Base-by-base conservation (phyloP, 2,113 vertebrate species). In the Oncorhynchus gorbuscha region DNA sequence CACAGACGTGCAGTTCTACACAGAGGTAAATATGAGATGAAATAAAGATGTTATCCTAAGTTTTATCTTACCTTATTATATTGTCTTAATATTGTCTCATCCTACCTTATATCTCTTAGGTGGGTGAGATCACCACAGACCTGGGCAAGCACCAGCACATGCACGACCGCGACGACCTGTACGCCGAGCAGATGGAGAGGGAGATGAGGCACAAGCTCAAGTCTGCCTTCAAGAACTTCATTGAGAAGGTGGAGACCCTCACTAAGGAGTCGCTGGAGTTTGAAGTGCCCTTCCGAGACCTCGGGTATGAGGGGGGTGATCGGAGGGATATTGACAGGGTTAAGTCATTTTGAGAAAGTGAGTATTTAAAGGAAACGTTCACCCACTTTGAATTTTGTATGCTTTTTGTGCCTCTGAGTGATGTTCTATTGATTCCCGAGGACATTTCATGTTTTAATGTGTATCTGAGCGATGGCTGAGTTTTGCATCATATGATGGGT, bases 131-230 rank as follows among this genome's bases (percentile, higher is more conserved):
- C 90, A 99, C 97, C 80, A 99, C 97, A 0, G 97, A 99, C 71
- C 49, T 99, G 89, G 97, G 97, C 64, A 99, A 99, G 30, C 97
- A 98, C 87, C 97, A 98, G 51, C 97, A 99, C 92, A 98, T 98
- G 97, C 97, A 98, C 82, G 97, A 99, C 90, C 92, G 97, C 0
- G 97, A 98, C 39, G 97, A 98, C 91, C 95, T 98, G 64, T 99
- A 99, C 73, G 97, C 97, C 2, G 97, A 98, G 86, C 97, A 98
- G 95, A 95, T 98, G 96, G 97, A 97, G 80, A 87, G 97, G 4
- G 97, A 99, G 89, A 98, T 98, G 97, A 90, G 97, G 9, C 96
- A 99, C 93, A 99, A 99, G 88, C 92, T 99, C 76, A 99, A 99
- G 84, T 97, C 96, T 0, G 97, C 97, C 35, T 99, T 99, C 90